Conservation (phyloP, 1,140 invertebrate genomes). For the Daktulosphaira vitifoliae region DNA sequence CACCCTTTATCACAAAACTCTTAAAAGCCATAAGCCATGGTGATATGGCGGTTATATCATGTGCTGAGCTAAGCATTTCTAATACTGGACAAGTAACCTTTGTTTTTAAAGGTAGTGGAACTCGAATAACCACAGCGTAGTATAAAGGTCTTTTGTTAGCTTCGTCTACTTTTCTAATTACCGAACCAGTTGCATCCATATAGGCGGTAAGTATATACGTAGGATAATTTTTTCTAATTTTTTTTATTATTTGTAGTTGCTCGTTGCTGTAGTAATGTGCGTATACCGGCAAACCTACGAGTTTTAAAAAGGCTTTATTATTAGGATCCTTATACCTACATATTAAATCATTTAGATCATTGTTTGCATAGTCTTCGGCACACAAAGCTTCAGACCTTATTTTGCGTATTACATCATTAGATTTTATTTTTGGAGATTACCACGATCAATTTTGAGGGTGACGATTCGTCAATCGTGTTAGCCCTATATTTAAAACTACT, state of each 20-base stretch:
- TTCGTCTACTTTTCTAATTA: background rate
- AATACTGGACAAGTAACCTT: background rate
- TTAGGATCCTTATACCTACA: background rate
- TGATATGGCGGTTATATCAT: background rate
- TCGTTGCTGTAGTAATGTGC: background rate
- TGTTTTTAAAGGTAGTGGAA: background rate
- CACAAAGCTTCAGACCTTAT: background rate
- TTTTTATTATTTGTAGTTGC: background rate
- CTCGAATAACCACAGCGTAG: background rate
- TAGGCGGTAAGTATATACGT: too few relatives aligned
- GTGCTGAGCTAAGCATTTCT: slow-evolving; percentile 1
- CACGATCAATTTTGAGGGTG: too few relatives aligned
- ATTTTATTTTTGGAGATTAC: slow-evolving; percentile 2
- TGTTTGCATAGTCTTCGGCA: background rate
- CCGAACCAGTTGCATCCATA: background rate
- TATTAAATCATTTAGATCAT: background rate
- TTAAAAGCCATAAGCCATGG: background rate
- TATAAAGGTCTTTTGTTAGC: background rate
- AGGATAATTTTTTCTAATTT: background rate
- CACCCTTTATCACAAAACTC: background rate
- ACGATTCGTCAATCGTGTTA: background rate
- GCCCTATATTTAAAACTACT: background rate
- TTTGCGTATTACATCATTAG: background rate
- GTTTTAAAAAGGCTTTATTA: background rate
- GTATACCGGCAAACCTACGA: background rate